Percentiles rank a stretch among this genome's conserved stretches.
Evolutionary conservation across 92 coral and sea anemone genomes (phyloP).

Genomic region (Pocillopora grandis): DNA sequence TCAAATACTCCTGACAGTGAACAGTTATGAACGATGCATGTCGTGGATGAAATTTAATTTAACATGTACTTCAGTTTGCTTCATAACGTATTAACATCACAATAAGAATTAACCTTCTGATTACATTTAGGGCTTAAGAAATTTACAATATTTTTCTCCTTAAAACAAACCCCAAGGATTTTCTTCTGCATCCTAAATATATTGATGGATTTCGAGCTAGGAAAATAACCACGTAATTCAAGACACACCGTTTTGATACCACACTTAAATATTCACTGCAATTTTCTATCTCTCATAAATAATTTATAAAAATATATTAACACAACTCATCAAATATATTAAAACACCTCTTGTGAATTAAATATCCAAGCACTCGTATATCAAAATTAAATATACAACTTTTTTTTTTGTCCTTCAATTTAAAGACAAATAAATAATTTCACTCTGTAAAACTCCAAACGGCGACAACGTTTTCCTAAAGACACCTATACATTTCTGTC

Average conservation of each 20-base stretch:
- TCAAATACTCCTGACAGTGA: neutral
- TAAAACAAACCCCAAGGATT: neutral
- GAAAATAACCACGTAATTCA: neutral
- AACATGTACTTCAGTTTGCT: neutral
- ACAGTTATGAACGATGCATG: neutral
- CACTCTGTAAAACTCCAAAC: neutral
- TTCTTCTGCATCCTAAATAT: neutral
- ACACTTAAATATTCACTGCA: neutral
- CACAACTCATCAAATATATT: constrained; percentile 35
- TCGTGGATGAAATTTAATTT: neutral
- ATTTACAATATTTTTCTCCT: neutral
- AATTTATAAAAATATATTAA: constrained; percentile 10
- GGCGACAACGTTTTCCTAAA: neutral
- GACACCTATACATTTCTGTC: neutral
- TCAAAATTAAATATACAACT: constrained; percentile 13
- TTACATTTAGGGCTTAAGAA: neutral
- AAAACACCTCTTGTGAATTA: constrained; percentile 24
- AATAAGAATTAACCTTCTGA: neutral
- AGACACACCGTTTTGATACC: neutral
- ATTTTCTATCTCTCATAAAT: constrained; percentile 4
- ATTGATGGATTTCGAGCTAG: neutral
- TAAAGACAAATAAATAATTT: neutral
- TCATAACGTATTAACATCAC: neutral
- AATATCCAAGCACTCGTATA: constrained; percentile 26
- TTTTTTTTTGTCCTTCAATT: constrained; percentile 2